Percentiles rank a stretch among this genome's conserved stretches.
Evolutionary conservation across 2,888 invertebrate genomes (phyloP).

Genomic region (Gastracanthus pulcherrimus): DNA sequence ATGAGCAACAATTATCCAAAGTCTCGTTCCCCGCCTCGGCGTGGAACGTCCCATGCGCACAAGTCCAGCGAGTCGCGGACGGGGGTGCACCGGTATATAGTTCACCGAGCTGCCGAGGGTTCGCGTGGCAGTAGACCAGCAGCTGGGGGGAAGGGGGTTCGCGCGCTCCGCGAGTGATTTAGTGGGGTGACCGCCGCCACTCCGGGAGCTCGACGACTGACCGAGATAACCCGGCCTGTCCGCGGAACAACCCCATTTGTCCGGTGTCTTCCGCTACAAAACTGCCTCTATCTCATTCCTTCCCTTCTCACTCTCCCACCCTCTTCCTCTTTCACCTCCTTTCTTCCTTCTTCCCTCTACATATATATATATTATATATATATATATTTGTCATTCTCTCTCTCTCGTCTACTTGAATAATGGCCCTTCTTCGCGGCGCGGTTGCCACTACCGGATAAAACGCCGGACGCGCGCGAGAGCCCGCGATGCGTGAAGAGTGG

Average conservation of each 20-base stretch:
- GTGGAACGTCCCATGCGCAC: too few species aligned
- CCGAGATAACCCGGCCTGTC: constrained; percentile 76
- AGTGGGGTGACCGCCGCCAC: constrained; percentile 71
- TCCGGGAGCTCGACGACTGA: constrained; percentile 73
- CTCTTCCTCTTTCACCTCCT: constrained; percentile 38
- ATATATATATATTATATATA: background rate
- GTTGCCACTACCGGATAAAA: constrained; percentile 61
- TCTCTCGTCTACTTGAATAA: constrained; percentile 68
- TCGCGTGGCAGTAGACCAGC: background rate
- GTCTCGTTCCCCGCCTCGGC: too few species aligned
- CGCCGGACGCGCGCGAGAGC: constrained; percentile 56
- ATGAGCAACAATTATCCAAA: too few species aligned
- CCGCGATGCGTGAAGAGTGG: constrained; percentile 47
- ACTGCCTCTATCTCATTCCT: constrained; percentile 66
- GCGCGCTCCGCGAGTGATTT: constrained; percentile 71
- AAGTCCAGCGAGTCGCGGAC: background rate
- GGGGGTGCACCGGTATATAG: background rate
- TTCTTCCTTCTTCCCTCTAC: background rate
- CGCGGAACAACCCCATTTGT: constrained; percentile 76
- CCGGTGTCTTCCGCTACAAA: constrained; percentile 76
- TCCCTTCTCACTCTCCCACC: background rate
- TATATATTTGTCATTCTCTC: background rate
- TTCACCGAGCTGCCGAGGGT: background rate
- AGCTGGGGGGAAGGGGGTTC: constrained; percentile 66
- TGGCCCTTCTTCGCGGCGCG: constrained; percentile 67